phyloP scores from a whole-genome alignment of 2,888 invertebrate genomes.

The Lissonota sp. region DNA sequence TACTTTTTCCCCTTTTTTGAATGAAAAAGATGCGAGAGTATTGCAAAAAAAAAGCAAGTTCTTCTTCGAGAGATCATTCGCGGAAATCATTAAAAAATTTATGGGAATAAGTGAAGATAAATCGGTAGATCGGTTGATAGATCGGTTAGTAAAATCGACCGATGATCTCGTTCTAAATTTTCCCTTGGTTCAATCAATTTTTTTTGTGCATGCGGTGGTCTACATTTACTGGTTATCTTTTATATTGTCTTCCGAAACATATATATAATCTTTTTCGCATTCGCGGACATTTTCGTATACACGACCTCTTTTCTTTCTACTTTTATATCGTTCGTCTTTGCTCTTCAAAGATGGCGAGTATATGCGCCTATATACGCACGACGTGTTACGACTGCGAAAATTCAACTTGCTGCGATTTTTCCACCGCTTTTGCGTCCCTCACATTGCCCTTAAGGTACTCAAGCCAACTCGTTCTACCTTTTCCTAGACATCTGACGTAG shows the following conservation, averaged over 20 bases:
- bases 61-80: too few relatives aligned
- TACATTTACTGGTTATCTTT: too few relatives aligned
- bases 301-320: constrained; percentile 64
- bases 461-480: constrained; percentile 3
- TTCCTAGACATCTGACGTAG: constrained; percentile 29
- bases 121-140: not conserved
- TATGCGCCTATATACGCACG: constrained; percentile 49
- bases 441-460: constrained; percentile 54
- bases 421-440: constrained; percentile 26
- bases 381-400: constrained; percentile 74
- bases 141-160: too few relatives aligned
- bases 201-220: too few relatives aligned
- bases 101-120: not conserved
- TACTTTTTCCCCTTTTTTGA: too few relatives aligned
- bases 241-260: too few relatives aligned
- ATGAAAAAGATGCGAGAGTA: not conserved
- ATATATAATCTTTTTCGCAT: too few relatives aligned
- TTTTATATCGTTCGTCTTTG: constrained; percentile 37
- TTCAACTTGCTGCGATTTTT: constrained; percentile 61
- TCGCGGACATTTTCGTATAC: too few relatives aligned
- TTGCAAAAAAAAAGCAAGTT: constrained; percentile 2
- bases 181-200: too few relatives aligned
- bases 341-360: constrained; percentile 36
- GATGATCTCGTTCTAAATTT: not conserved
- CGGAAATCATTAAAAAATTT: constrained; percentile 1